Evolutionary conservation across 2,797 vertebrate genomes (phyloP), one percentile per base, ranked within the genome.

Genomic region (Odontamblyopus lacepedii): DNA sequence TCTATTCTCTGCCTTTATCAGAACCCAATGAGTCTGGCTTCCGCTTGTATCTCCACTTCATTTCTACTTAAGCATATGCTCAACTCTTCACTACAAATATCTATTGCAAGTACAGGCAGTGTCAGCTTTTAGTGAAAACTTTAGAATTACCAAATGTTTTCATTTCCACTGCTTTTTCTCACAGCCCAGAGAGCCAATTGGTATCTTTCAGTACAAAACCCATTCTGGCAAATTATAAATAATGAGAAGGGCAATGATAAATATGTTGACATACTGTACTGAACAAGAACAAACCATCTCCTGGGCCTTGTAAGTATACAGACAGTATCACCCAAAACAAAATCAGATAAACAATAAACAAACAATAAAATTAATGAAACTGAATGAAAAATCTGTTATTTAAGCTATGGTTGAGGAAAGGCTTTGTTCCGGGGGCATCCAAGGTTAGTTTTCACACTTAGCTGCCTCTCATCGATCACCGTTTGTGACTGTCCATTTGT

Each of bases 391-490:
- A 6, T 8, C 61, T 38, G 13, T 26, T 64, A 26, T 64, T 44
- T 23, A 64, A 44, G 23, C 5, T 16, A 1, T 13, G n/a, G 18
- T 63, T 63, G 13, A 44, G 38, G 13, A 48, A 16, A 41, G 63
- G 19, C 9, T 48, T 13, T 26, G 38, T 26, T 26, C 7, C 9
- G 5, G 44, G 63, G 7, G 19, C 55, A 51, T 44, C 61, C 48
- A 73, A 71, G 68, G 69, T 27, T 26, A 30, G 48, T 53, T 74
- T 63, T 61, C 26, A 70, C 57, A 67, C 32, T 69, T 12, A 16
- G 12, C n/a, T 7, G 7, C 9, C 60, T 73, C 29, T 63, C 60
- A 66, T 59, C 62, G 53, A 60, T 56, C 67, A 35, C n/a, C 63
- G 62, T 53, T n/a, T 41, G 29, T 68, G 30, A 75, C 57, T 57